Conservation (phyloP, 53 echinoderm and acorn worm species). For the Echinometra lucunter region DNA sequence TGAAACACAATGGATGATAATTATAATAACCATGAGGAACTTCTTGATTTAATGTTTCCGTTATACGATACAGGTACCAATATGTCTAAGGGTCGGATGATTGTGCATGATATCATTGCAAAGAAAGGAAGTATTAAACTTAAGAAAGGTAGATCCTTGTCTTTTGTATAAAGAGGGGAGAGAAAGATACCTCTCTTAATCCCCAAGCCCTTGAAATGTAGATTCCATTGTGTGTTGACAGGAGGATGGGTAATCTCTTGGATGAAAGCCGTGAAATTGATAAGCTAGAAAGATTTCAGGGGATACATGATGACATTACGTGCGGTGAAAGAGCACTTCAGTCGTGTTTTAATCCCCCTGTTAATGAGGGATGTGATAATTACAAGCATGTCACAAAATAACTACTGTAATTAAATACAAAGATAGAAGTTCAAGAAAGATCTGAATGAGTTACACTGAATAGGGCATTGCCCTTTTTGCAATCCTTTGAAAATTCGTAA, state of each 20-base stretch:
- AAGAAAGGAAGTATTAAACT: slow-evolving; percentile 4
- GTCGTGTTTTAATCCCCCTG: background rate
- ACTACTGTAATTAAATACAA: background rate
- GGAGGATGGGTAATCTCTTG: background rate
- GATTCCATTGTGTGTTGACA: background rate
- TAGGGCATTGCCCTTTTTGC: background rate
- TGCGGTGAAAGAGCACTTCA: background rate
- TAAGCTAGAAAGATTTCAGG: background rate
- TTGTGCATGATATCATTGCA: background rate
- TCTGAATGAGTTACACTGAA: too few species aligned
- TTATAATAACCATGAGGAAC: background rate
- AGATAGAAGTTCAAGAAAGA: background rate
- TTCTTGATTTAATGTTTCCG: slow-evolving; percentile 10
- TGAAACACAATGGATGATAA: background rate
- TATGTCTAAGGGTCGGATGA: background rate
- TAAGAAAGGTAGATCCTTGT: slow-evolving; percentile 17
- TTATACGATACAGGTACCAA: background rate
- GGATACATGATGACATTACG: background rate
- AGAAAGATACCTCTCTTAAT: background rate
- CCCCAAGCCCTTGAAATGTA: slow-evolving; percentile 11
- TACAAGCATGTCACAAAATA: background rate
- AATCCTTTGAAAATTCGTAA: background rate
- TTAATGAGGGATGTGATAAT: slow-evolving; percentile 45
- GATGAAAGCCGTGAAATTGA: slow-evolving; percentile 16
- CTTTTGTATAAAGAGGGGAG: background rate